Evolutionary conservation across 2,888 invertebrate species (phyloP).

Genomic region (Nasonia oneida): DNA sequence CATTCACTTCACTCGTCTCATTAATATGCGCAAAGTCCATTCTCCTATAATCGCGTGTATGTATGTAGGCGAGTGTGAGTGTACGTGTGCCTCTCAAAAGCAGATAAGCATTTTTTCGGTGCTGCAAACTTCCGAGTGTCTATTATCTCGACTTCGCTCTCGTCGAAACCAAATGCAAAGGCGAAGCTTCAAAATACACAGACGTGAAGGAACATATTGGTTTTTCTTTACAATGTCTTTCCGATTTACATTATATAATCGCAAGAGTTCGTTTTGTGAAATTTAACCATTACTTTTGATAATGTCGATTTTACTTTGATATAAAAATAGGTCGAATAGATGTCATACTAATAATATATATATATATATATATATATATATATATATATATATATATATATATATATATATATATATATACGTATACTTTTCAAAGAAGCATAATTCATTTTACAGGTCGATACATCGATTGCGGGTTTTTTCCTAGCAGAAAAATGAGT

Average conservation of each 20-base stretch:
- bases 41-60: background rate
- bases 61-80: background rate
- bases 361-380: background rate
- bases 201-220: slow-evolving; percentile 50
- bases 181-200: slow-evolving; percentile 47
- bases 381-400: background rate
- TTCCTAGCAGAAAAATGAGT: background rate
- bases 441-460: background rate
- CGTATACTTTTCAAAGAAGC: background rate
- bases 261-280: slow-evolving; percentile 28
- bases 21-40: background rate
- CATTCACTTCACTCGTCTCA: background rate
- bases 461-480: background rate
- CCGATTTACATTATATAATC: slow-evolving; percentile 38
- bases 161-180: slow-evolving; percentile 30
- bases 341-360: background rate
- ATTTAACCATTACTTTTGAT: slow-evolving; percentile 29
- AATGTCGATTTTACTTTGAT: background rate
- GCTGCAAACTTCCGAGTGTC: slow-evolving; percentile 12
- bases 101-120: slow-evolving; percentile 46
- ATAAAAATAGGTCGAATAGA: slow-evolving; percentile 7
- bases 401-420: background rate
- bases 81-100: slow-evolving; percentile 16
- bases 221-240: slow-evolving; percentile 44
- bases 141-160: slow-evolving; percentile 5